Evolutionary conservation across 2,113 vertebrate species (phyloP).

Genomic region (Atherinomorus stipes): DNA sequence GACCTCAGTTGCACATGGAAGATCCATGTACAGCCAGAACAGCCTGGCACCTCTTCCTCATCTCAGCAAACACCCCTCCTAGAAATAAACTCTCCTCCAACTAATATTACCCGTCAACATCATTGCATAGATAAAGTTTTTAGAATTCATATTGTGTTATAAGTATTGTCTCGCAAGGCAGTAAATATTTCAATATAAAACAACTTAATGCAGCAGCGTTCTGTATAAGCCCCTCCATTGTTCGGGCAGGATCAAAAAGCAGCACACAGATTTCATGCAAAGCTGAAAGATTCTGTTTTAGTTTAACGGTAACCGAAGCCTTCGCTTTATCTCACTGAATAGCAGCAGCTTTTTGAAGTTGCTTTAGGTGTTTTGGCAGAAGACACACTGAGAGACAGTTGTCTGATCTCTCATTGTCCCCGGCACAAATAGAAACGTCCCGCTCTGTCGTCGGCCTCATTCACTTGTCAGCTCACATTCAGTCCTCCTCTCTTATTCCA

Average conservation of each 20-base stretch:
- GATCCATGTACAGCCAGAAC: no score
- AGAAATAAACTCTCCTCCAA: no score
- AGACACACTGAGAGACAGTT: conserved; percentile 64
- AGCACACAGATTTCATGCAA: conserved; percentile 37
- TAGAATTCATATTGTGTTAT: neutral
- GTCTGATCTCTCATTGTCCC: conserved; percentile 77
- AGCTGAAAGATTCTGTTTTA: conserved; percentile 71
- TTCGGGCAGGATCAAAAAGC: conserved; percentile 66
- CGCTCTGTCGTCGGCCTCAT: conserved; percentile 68
- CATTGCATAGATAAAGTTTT: neutral
- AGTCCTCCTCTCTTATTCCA: conserved; percentile 43
- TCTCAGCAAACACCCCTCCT: no score
- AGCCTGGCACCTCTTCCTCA: no score
- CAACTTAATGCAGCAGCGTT: conserved; percentile 33
- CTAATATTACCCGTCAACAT: neutral
- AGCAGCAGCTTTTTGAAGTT: conserved; percentile 72
- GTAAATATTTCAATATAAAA: conserved; percentile 37
- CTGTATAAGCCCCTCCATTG: conserved; percentile 49
- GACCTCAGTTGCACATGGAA: no score
- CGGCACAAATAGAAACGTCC: conserved; percentile 72
- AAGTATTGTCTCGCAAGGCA: conserved; percentile 13
- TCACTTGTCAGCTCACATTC: conserved; percentile 62
- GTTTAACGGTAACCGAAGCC: conserved; percentile 66
- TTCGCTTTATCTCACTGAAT: conserved; percentile 46
- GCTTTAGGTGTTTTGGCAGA: conserved; percentile 55